phyloP scores from a whole-genome alignment of 2,113 vertebrate species.

The Siniperca knerii region DNA sequence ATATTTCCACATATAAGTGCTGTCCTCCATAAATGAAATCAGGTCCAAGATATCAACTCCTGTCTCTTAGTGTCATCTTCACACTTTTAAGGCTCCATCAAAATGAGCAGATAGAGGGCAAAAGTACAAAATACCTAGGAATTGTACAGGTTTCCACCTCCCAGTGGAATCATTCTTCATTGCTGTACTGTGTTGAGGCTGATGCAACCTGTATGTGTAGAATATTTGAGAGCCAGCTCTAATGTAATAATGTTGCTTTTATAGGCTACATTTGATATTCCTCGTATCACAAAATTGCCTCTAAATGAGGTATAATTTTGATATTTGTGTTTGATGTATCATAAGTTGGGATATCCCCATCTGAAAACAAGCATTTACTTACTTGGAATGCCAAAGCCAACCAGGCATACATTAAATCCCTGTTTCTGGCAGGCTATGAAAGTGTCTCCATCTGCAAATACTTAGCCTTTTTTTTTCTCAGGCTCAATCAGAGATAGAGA shows the following conservation, averaged over 20 bases:
- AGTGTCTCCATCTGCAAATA: conserved; percentile 80
- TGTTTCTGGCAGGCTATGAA: conserved; percentile 71
- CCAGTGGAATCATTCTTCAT: neutral
- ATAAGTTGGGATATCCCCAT: conserved; percentile 56
- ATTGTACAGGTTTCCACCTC: neutral
- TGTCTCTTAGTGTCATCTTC: conserved; percentile 50
- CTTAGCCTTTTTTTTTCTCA: conserved; percentile 65
- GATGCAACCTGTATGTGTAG: conserved; percentile 3
- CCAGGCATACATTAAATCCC: conserved; percentile 76
- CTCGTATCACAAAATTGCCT: conserved; percentile 45
- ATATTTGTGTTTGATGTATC: conserved; percentile 64
- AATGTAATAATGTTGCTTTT: conserved; percentile 55
- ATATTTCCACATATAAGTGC: conserved; percentile 50
- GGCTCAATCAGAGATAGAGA: conserved; percentile 78
- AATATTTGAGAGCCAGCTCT: conserved; percentile 33
- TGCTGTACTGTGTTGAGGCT: neutral
- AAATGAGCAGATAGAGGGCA: conserved; percentile 11
- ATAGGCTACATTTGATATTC: conserved; percentile 60
- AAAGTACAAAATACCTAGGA: conserved; percentile 14
- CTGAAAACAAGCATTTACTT: conserved; percentile 70
- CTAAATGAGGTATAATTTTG: conserved; percentile 62
- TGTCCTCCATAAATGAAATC: conserved; percentile 45
- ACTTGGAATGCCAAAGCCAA: conserved; percentile 64
- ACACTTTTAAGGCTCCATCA: conserved; percentile 33
- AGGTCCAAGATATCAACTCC: conserved; percentile 23